Evolutionary conservation across 2,888 invertebrate genomes (phyloP).

Genomic region (Trichogramma evanescens): DNA sequence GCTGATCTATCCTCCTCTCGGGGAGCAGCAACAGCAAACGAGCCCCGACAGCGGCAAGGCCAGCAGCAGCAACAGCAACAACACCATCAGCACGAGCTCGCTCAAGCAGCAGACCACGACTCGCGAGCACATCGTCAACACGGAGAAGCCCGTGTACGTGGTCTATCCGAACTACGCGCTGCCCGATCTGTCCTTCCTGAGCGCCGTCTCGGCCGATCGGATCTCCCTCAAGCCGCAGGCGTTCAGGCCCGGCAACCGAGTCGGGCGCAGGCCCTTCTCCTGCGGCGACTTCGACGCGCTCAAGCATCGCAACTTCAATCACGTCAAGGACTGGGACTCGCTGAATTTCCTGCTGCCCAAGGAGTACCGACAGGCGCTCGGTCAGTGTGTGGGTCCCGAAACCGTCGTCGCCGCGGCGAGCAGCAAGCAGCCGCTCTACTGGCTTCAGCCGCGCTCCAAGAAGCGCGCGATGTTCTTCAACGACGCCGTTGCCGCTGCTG

Average conservation of each 20-base stretch:
- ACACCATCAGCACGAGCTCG: constrained; percentile 11
- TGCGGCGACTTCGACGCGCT: constrained; percentile 76
- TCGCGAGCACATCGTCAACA: constrained; percentile 35
- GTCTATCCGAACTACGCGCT: constrained; percentile 86
- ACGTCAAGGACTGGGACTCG: constrained; percentile 91
- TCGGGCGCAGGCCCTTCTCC: constrained; percentile 60
- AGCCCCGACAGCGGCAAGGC: no score
- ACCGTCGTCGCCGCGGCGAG: constrained; percentile 48
- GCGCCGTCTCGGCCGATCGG: constrained; percentile 49
- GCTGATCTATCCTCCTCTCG: constrained; percentile 35
- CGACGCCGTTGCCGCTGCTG: constrained; percentile 46
- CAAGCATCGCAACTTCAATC: constrained; percentile 71
- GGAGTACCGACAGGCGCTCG: constrained; percentile 71
- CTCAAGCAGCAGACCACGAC: constrained; percentile 22
- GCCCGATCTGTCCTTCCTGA: constrained; percentile 79
- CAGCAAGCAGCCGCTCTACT: constrained; percentile 40
- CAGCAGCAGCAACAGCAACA: constrained; percentile 24
- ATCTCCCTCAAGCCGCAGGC: constrained; percentile 69
- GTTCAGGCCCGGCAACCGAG: constrained; percentile 42
- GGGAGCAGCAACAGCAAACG: constrained; percentile 29
- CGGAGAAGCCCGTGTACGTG: constrained; percentile 73
- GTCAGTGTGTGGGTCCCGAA: no score
- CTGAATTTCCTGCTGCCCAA: constrained; percentile 78
- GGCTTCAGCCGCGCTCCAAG: constrained; percentile 32
- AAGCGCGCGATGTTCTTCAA: no score